phyloP scores from a whole-genome alignment of 2,888 invertebrate species.

The Heliconius cydno region DNA sequence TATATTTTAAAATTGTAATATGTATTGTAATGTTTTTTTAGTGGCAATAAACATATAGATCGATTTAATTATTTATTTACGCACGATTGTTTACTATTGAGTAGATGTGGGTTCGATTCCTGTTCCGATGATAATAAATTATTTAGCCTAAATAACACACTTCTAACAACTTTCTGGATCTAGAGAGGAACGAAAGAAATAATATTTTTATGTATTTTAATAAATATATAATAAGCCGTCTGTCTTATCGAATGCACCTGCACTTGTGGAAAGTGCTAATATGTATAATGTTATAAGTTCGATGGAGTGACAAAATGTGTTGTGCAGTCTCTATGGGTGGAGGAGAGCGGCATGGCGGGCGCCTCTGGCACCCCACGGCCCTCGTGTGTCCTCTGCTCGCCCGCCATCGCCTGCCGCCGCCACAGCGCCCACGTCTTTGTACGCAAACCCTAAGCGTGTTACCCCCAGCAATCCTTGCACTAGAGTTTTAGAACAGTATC shows the following conservation, averaged over 20 bases:
- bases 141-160: background rate
- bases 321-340: slow-evolving; percentile 85
- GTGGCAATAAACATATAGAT: no score
- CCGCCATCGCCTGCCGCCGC: slow-evolving; percentile 66
- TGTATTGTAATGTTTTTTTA: background rate
- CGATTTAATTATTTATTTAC: background rate
- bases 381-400: slow-evolving; percentile 60
- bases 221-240: no score
- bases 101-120: background rate
- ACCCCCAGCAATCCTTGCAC: slow-evolving; percentile 51
- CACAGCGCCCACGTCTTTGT: slow-evolving; percentile 73
- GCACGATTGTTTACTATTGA: background rate
- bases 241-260: background rate
- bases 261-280: no score
- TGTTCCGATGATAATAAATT: background rate
- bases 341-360: slow-evolving; percentile 67
- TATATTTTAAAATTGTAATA: background rate
- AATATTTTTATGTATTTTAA: no score
- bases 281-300: background rate
- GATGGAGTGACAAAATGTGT: slow-evolving; percentile 47
- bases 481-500: slow-evolving; percentile 43
- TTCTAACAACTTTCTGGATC: background rate
- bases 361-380: slow-evolving; percentile 53
- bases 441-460: slow-evolving; percentile 58
- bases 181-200: no score